Percentiles rank a stretch among this genome's conserved stretches.
These are phyloP conservation scores for Tanypteryx hageni DNA, from an alignment of 2,888 invertebrate species.

Conservation along the genomic window DNA sequence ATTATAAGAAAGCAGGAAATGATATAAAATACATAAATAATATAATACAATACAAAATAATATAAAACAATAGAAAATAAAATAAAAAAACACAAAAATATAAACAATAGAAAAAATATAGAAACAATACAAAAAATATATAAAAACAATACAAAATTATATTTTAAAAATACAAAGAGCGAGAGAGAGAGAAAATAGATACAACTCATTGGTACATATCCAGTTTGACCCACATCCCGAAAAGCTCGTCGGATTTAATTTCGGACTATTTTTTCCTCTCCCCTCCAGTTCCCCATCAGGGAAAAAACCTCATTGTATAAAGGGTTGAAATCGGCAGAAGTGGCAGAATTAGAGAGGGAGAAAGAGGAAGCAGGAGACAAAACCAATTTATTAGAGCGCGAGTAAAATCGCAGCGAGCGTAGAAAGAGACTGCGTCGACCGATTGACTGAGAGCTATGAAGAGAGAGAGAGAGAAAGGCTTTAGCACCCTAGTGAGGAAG, in stretches of 20 bases:
- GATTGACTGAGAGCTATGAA: conserved; percentile 14
- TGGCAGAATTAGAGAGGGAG: not conserved
- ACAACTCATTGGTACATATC: not conserved
- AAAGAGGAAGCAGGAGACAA: not conserved
- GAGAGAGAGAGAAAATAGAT: not conserved
- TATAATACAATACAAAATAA: no score
- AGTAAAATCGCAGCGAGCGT: not conserved
- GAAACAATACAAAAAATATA: no score
- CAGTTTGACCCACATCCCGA: conserved; percentile 1
- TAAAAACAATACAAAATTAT: no score
- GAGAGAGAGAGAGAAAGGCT: not conserved
- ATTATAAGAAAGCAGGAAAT: no score
- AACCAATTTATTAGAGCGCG: conserved; percentile 9
- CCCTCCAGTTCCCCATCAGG: not conserved
- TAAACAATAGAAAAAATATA: no score
- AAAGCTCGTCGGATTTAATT: not conserved
- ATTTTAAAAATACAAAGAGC: not conserved
- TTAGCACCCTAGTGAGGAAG: not conserved
- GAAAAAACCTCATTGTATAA: not conserved
- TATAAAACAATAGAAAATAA: no score
- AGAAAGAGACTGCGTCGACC: not conserved
- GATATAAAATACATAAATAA: no score
- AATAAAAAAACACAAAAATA: no score
- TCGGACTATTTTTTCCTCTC: not conserved
- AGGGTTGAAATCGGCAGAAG: not conserved